phyloP scores from a whole-genome alignment of 2,888 invertebrate species.

The Phymatocera aterrima region DNA sequence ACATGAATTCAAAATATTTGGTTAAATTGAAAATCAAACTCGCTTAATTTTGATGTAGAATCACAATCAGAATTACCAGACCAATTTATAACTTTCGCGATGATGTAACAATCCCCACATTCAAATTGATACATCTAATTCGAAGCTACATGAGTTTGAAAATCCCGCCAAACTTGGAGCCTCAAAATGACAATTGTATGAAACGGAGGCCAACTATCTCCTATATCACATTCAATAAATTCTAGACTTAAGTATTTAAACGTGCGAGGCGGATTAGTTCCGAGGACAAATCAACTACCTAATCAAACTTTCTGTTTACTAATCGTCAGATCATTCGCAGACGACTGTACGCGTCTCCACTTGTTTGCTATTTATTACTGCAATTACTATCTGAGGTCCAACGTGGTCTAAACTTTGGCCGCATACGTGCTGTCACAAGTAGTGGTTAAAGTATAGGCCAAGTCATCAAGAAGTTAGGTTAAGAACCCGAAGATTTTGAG shows the following conservation, averaged over 20 bases:
- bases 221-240: neutral
- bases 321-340: conserved; percentile 1
- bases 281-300: neutral
- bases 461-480: neutral
- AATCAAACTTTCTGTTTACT: conserved; percentile 10
- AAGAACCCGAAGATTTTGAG: neutral
- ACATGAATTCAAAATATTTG: neutral
- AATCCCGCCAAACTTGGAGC: neutral
- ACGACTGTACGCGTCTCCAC: neutral
- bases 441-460: conserved; percentile 17
- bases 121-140: neutral
- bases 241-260: neutral
- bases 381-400: neutral
- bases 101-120: neutral
- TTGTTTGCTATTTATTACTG: neutral
- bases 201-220: neutral
- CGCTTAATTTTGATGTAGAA: neutral
- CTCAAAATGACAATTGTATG: neutral
- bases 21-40: neutral
- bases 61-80: neutral
- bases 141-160: neutral
- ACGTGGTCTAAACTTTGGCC: conserved; percentile 10
- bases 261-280: neutral
- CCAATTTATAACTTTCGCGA: neutral
- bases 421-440: conserved; percentile 8